Percentiles rank a stretch among this genome's conserved stretches.
These are phyloP conservation scores for Manis crassicaudata DNA, from an alignment of 2,797 vertebrate genomes.

Conservation along the genomic window DNA sequence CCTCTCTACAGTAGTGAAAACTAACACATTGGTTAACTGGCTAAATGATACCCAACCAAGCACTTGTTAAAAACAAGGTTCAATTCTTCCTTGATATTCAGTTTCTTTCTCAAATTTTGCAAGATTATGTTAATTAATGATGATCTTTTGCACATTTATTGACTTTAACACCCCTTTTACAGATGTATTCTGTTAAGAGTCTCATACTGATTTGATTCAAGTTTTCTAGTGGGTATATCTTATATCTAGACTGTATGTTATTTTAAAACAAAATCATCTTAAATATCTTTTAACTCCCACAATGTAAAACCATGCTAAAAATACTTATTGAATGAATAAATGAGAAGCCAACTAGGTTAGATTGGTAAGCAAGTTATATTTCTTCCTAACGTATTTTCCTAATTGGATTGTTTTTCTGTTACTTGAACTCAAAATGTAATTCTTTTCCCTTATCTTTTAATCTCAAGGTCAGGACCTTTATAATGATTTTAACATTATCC, in stretches of 20 bases:
- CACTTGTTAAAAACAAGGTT: not conserved
- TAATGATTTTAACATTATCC: constrained; percentile 11
- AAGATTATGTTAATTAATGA: not conserved
- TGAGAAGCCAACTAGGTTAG: not conserved
- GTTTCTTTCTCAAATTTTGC: constrained; percentile 28
- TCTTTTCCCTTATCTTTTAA: constrained; percentile 23
- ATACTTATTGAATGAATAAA: not conserved
- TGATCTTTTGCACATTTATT: not conserved
- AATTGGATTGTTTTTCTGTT: not conserved
- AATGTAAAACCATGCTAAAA: not conserved
- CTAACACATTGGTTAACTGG: not conserved
- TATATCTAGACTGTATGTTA: constrained; percentile 5
- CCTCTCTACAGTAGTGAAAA: not conserved
- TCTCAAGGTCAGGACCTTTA: not conserved
- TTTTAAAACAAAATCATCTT: constrained; percentile 30
- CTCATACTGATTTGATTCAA: not conserved
- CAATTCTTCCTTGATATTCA: not conserved
- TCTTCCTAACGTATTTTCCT: not conserved
- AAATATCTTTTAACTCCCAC: not conserved
- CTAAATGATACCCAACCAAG: not conserved
- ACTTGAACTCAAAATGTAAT: not conserved
- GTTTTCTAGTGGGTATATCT: not conserved
- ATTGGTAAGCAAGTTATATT: not conserved
- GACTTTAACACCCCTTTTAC: not conserved
- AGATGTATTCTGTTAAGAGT: not conserved